Evolutionary conservation across 1,140 invertebrate species (phyloP).

Genomic region (Conus betulinus): DNA sequence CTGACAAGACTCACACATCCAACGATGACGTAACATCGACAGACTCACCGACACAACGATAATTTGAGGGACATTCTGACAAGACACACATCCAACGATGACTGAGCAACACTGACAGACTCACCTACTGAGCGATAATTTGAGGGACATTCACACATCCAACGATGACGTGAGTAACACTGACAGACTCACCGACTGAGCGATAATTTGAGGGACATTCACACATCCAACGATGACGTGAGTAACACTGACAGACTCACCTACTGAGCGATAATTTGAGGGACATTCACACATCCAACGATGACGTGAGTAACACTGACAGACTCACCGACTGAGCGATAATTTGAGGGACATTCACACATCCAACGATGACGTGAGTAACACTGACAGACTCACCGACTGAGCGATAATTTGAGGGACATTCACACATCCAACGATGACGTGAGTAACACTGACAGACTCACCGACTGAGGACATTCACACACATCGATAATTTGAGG

Average conservation of each 20-base stretch:
- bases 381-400: too few relatives aligned
- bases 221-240: background rate
- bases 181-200: slow-evolving; percentile 65
- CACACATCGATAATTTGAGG: background rate
- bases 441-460: background rate
- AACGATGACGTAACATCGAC: too few relatives aligned
- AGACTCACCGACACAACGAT: background rate
- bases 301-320: too few relatives aligned
- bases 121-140: too few relatives aligned
- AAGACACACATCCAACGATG: background rate
- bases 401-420: slow-evolving; percentile 79
- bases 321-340: slow-evolving; percentile 65
- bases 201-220: background rate
- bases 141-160: slow-evolving; percentile 84
- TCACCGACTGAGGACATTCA: too few relatives aligned
- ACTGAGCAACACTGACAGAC: too few relatives aligned
- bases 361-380: background rate
- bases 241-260: too few relatives aligned
- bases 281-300: slow-evolving; percentile 82
- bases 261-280: slow-evolving; percentile 65
- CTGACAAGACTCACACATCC: too few relatives aligned
- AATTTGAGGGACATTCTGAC: background rate
- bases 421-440: slow-evolving; percentile 76
- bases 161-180: too few relatives aligned
- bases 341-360: background rate